Conservation (phyloP, 1,140 invertebrate species). For the Temnothorax longispinosus region DNA sequence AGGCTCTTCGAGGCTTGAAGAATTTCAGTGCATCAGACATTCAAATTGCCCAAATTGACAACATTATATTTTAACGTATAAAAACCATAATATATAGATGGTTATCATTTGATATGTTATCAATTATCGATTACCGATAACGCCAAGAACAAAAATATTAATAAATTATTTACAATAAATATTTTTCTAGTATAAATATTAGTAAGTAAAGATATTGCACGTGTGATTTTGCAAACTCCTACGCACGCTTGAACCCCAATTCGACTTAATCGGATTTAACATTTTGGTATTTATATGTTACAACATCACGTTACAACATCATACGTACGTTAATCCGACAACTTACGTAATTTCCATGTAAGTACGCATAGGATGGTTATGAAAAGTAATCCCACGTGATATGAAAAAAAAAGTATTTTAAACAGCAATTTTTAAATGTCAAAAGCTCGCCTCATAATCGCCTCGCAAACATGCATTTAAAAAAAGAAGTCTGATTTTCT, state of each 20-base stretch:
- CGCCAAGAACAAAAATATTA: not conserved
- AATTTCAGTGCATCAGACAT: not conserved
- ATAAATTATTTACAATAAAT: not conserved
- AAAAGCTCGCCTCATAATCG: not conserved
- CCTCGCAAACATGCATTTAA: too few species aligned
- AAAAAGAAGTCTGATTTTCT: not conserved
- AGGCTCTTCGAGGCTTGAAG: not conserved
- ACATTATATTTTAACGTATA: not conserved
- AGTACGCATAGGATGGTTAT: not conserved
- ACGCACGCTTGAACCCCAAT: not conserved
- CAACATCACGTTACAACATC: not conserved
- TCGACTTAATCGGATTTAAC: not conserved
- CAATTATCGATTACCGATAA: constrained; percentile 18
- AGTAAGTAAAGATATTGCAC: not conserved
- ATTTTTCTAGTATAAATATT: not conserved
- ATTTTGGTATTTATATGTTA: not conserved
- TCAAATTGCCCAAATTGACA: not conserved
- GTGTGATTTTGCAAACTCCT: not conserved
- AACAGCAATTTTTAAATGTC: not conserved
- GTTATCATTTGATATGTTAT: not conserved
- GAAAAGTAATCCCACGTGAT: not conserved
- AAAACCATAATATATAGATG: not conserved
- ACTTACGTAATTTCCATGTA: not conserved
- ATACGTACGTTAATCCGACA: not conserved
- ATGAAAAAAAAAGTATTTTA: not conserved